phyloP scores from a whole-genome alignment of 2,888 invertebrate genomes.

The Ellobium chinense region DNA sequence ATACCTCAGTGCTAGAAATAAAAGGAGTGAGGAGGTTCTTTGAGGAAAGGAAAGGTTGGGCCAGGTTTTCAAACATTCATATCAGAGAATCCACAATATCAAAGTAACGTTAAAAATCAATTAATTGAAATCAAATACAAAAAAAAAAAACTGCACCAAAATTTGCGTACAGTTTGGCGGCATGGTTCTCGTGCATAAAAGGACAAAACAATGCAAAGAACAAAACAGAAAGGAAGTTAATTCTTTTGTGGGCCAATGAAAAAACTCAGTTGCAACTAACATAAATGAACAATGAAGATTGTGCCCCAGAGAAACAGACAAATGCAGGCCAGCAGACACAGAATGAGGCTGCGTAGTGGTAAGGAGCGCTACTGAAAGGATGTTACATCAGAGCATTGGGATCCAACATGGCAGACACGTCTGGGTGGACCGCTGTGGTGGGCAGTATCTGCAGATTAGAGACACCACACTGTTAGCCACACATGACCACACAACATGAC shows the following conservation, averaged over 20 bases:
- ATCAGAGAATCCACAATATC: constrained; percentile 10
- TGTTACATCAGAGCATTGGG: constrained; percentile 51
- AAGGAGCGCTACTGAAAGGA: constrained; percentile 22
- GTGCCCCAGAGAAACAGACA: constrained; percentile 27
- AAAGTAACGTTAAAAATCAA: constrained; percentile 13
- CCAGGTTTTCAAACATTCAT: not conserved
- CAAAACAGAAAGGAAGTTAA: constrained; percentile 3
- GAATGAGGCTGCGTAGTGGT: constrained; percentile 34
- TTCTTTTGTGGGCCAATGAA: not conserved
- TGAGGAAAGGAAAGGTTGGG: not conserved
- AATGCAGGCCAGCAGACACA: constrained; percentile 33
- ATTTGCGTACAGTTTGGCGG: constrained; percentile 22
- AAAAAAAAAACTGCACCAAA: constrained; percentile 9
- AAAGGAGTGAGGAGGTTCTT: not conserved
- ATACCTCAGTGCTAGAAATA: not conserved
- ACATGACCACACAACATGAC: constrained; percentile 33
- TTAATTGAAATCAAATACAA: not conserved
- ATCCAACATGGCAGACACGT: constrained; percentile 51
- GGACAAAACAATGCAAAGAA: not conserved
- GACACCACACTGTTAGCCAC: constrained; percentile 49
- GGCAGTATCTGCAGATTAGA: constrained; percentile 54
- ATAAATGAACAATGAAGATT: constrained; percentile 25
- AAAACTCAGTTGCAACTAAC: constrained; percentile 7
- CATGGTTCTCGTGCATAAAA: constrained; percentile 12
- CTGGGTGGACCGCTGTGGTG: constrained; percentile 43